Evolutionary conservation across 2,888 invertebrate species (phyloP).

Genomic region (Dicyrtoma fusca): DNA sequence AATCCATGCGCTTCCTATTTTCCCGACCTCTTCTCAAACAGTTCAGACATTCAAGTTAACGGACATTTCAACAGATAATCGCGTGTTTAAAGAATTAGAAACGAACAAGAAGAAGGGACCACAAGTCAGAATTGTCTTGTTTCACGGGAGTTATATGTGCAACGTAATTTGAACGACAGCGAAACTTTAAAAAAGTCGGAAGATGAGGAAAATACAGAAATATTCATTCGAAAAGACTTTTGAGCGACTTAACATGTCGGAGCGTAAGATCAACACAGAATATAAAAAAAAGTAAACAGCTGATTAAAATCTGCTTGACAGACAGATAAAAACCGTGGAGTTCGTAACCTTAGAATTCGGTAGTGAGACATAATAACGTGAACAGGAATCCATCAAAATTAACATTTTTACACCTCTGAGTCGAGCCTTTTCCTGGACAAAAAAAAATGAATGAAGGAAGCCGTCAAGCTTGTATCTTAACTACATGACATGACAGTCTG

Average conservation of each 20-base stretch:
- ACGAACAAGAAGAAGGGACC: too few relatives aligned
- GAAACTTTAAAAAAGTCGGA: too few relatives aligned
- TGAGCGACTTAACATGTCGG: not conserved
- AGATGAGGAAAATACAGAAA: not conserved
- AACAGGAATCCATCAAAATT: constrained; percentile 30
- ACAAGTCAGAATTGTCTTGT: too few relatives aligned
- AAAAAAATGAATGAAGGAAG: constrained; percentile 34
- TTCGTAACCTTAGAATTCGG: constrained; percentile 21
- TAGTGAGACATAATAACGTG: constrained; percentile 20
- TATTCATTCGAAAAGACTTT: not conserved
- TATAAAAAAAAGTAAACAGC: constrained; percentile 24
- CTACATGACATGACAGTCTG: constrained; percentile 22
- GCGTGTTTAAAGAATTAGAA: too few relatives aligned
- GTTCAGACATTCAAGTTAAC: too few relatives aligned
- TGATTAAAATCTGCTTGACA: constrained; percentile 26
- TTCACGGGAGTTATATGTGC: too few relatives aligned
- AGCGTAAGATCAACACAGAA: constrained; percentile 8
- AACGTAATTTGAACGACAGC: too few relatives aligned
- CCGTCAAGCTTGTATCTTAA: constrained; percentile 28
- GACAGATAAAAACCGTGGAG: constrained; percentile 17
- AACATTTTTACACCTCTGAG: constrained; percentile 31
- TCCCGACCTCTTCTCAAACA: too few relatives aligned
- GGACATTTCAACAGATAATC: too few relatives aligned
- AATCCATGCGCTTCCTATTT: too few relatives aligned
- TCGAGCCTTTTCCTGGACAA: constrained; percentile 20